Base-by-base conservation (phyloP, 2,888 invertebrate genomes). In the Clivina fossor region DNA sequence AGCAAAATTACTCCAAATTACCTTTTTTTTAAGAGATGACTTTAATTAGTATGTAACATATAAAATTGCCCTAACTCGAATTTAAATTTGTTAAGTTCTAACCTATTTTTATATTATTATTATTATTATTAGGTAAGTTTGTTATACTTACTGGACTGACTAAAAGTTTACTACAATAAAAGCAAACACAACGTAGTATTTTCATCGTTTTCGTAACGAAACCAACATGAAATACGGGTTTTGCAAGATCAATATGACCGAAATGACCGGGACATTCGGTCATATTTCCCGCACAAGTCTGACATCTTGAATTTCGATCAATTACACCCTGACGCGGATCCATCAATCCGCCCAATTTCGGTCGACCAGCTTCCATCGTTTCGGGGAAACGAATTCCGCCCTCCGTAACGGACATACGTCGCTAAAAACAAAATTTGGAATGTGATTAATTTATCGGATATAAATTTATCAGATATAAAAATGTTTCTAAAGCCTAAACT, bases 201-300 rank as follows among this genome's bases (percentile, higher is more conserved):
- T 99, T 99, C 61, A 99, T 93, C 0, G 92, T 92, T 77, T 99
- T 99, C 26, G 94, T 93, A 47, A 99, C 81, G 69, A 98, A 99
- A 28, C 97, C 98, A 70, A 97, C 90, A 72, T 99, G 98, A 75
- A 93, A 99, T 0, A 99, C 99, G 15, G 99, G 99, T 73, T 99
- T 99, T 0, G 97, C 90, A 62, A 99, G 78, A 74, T 99, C 97
- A 66, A 99, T 90, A 73, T 99, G 99, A 2, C 97, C 99, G 77
- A 99, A 99, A 75, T 99, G 99, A 1, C 99, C 99, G 2, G 99
- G 97, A 72, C 99, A 99, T 74, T 98, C 97, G 0, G 94, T 92
- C 91, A 97, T 93, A 69, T 94, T 96, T 38, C 98, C 93, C 59
- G 96, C 95, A 72, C 96, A 97, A 0, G 96, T 97, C 73, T 93